Evolutionary conservation across 53 echinoderm and acorn worm genomes (phyloP), one percentile per base, ranked within the genome.

Genomic region (Echinometra lucunter): DNA sequence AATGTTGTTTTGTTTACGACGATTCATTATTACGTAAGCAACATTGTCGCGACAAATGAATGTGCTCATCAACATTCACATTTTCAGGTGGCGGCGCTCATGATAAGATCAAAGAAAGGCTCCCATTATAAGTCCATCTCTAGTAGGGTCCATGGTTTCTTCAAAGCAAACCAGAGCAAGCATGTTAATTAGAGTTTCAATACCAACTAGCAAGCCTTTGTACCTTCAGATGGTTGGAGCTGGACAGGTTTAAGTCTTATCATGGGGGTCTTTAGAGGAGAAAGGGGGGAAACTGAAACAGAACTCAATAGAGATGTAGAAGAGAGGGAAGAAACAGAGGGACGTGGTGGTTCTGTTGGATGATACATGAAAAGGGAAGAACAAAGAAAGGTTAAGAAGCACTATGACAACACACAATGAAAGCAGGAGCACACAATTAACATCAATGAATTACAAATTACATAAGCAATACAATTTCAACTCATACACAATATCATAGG

Each of bases 191-290:
- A 69, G 23, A 23, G 44, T 81, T 42, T 81, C 44, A 81, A 44
- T 42, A 81, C 19, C 16, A 38, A 81, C 40, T 38, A 3, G 81
- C 17, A 42, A 21, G 37, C 90, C 38, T 35, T 1, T 45, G 25
- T 92, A 92, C 93, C 93, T 93, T 93, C 30, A 34, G 80, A 21
- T 12, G 74, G 35, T 32, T 35, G 42, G 1, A 93, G 57, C 81
- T 81, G 57, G 93, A 96, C 32, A 47, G 81, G 94, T 94, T 96
- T 96, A 19, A 96, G 85, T 82, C 94, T 96, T n/a, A 96, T 92
- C 10, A 96, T 91, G 44, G 96, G 96, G 60, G 16, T 90, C 96
- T 94, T 95, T 70, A 81, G 42, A 66, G 95, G 56, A 34, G 96
- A 27, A 27, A 94, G 57, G 66, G 89, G 90, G 66, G 94, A 17